These are phyloP conservation scores for Linyphia triangularis DNA, from an alignment of 2,888 invertebrate species.

Conservation along the genomic window DNA sequence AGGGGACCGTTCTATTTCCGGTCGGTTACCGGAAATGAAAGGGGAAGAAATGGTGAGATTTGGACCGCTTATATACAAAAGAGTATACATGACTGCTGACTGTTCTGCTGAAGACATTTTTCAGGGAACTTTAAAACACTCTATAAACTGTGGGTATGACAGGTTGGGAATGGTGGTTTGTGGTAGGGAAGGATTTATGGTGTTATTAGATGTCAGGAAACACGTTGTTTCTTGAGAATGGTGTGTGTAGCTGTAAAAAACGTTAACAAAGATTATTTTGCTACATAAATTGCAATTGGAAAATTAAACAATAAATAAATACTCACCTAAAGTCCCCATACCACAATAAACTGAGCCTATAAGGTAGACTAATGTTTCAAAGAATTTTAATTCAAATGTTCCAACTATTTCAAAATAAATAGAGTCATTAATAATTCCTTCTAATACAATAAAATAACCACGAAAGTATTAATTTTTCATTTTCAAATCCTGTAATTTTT, in stretches of 20 bases:
- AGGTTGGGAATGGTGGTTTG: constrained; percentile 22
- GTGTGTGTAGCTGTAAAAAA: too few species aligned
- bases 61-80: constrained; percentile 57
- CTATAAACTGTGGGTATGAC: constrained; percentile 45
- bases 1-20: constrained; percentile 71
- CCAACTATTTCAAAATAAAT: too few species aligned
- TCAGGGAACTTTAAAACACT: constrained; percentile 67
- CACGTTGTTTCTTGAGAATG: background rate
- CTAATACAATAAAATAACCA: too few species aligned
- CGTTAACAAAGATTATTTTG: too few species aligned
- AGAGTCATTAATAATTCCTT: too few species aligned
- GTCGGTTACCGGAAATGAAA: constrained; percentile 71
- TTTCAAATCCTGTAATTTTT: too few species aligned
- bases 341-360: too few species aligned
- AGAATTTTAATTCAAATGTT: too few species aligned
- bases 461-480: too few species aligned
- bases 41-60: constrained; percentile 55
- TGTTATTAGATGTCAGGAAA: background rate
- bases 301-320: background rate
- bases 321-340: background rate
- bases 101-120: constrained; percentile 55
- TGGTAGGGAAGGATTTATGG: constrained; percentile 8
- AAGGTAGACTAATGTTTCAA: too few species aligned
- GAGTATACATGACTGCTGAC: constrained; percentile 72
- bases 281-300: background rate